phyloP scores from a whole-genome alignment of 2,888 invertebrate genomes.

The Drosophila merina region DNA sequence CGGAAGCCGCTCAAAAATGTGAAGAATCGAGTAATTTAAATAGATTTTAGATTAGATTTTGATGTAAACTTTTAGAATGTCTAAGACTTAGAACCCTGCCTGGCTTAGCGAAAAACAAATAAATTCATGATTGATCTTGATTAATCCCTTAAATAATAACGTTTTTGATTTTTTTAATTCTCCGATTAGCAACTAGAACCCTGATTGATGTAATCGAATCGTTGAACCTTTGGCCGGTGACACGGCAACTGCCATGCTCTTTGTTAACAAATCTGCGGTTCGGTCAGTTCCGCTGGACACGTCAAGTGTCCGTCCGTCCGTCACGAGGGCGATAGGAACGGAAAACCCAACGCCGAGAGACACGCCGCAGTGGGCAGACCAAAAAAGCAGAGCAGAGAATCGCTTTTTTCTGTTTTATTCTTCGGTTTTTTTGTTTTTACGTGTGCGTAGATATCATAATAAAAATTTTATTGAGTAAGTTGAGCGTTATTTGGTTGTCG shows the following conservation, averaged over 20 bases:
- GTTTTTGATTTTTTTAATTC: no score
- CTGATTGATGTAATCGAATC: conserved; percentile 1
- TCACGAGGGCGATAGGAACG: conserved; percentile 36
- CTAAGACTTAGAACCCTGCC: no score
- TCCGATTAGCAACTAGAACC: no score
- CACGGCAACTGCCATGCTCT: conserved; percentile 24
- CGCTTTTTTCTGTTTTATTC: neutral
- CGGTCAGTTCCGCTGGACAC: conserved; percentile 34
- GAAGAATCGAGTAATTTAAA: no score
- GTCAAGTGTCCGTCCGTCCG: conserved; percentile 18
- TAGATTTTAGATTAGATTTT: no score
- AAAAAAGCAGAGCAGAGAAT: conserved; percentile 5
- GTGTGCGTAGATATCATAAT: conserved; percentile 81
- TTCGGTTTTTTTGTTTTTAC: conserved; percentile 34
- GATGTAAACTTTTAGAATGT: no score
- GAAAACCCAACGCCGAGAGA: conserved; percentile 18
- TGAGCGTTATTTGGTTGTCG: conserved; percentile 44
- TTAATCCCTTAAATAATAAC: no score
- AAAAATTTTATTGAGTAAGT: conserved; percentile 83
- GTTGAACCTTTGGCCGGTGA: conserved; percentile 20
- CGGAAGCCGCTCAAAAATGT: no score
- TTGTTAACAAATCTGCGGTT: conserved; percentile 53
- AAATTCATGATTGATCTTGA: no score
- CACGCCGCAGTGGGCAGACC: conserved; percentile 22
- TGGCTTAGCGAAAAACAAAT: no score